Evolutionary conservation across 2,888 invertebrate species (phyloP), one percentile per base, ranked within the genome.

Genomic region (Cataglyphis rosenhaueri): DNA sequence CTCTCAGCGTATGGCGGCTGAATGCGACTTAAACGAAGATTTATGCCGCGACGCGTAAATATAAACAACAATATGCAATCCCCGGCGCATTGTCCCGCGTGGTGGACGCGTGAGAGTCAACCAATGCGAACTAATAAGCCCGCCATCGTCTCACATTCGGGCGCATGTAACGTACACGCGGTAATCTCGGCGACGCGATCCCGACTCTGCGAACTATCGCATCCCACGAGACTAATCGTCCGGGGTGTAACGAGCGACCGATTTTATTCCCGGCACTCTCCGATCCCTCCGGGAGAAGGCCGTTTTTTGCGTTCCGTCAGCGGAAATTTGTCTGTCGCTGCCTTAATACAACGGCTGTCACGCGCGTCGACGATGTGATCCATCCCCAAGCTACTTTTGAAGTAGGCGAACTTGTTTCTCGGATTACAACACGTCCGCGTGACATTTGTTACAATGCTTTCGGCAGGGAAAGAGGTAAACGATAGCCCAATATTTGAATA

Each of bases 51-150:
- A 83, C 91, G 91, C 92, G 92, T 93, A 94, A 93, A 92, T 93
- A 94, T 93, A 94, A 94, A 93, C 94, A 93, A 94, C 94, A 94
- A 94, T 94, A 91, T 92, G 94, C 94, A 94, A 94, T 94, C 94
- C 91, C 85, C 83, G 90, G 82, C 89, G 91, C 91, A 94, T 94
- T 94, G 94, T 94, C 92, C 93, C 73, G 88, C 70, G 85, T 68
- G 85, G 84, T 84, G 86, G 87, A 78, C 78, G 84, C 83, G 86
- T 81, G 85, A 85, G 91, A 86, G 86, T 81, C 85, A 84, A 85
- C 91, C 91, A 92, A 92, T 92, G 91, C 91, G 87, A 89, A 89
- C 92, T 92, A 92, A 93, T 92, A 93, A 91, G 91, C 89, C 73
- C 75, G 59, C 84, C 65, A 73, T 76, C 73, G 73, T 71, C 29